Base-by-base conservation (phyloP, 2,113 vertebrate species). In the Dipodomys merriami region DNA sequence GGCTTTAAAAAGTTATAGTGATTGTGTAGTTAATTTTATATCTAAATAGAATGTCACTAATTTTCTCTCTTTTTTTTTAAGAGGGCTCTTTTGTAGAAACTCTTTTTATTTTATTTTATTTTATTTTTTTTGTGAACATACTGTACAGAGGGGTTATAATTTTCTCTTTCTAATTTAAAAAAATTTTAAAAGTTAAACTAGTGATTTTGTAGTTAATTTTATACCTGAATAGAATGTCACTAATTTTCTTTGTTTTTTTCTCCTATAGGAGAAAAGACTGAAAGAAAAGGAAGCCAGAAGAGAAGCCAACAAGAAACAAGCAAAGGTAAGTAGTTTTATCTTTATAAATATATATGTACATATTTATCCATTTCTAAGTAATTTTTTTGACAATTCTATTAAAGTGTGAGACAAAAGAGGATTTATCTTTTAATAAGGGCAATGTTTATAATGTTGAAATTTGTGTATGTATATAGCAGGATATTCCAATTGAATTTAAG, bases 211-310 rank as follows among this genome's bases (percentile, higher is more conserved):
- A 10, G 19, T 90, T 30, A 88, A 71, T 78, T 83, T 95, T 72
- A 65, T 0, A 30, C 9, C 20, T 92, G 73, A 60, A 76, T 27
- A 25, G 15, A 85, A 65, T 83, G 15, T 77, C 81, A 39, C 35
- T 96, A 19, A 95, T 88, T 90, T 79, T 13, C 7, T 5, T 15
- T 6, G 39, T 39, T 39, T 39, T 39, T 39, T 39, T 39, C 39
- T 6, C 22, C 88, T 98, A 44, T 89, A 99, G 99, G 98, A 99
- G 93, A 99, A 98, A 95, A 97, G 98, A 39, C 96, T 99, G 13
- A 99, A 98, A 93, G 98, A 99, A 96, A 99, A 98, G 90, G 98
- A 98, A 85, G 98, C 98, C 73, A 98, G 98, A 90, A 98, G 98
- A 97, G 98, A 98, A 96, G 97, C 98, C 67, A 98, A 94, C 86